Evolutionary conservation across 2,113 vertebrate genomes (phyloP), one percentile per base, ranked within the genome.

Genomic region (Tauraco erythrolophus): DNA sequence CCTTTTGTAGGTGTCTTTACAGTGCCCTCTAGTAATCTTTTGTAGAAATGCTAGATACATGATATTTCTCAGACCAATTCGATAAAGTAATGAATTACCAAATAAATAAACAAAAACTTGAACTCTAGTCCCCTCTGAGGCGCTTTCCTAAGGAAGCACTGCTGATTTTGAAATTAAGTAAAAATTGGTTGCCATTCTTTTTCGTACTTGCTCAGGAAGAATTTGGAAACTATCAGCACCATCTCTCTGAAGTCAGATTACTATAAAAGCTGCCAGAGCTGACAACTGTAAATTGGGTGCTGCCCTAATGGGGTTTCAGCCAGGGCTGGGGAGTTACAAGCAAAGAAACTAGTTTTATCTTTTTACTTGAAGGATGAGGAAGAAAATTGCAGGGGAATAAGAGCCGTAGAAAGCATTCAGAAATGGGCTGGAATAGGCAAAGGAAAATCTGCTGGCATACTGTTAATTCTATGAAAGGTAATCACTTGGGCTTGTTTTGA

Each of bases 1-100:
- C 57, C 79, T 45, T 80, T 58, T 54, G 62, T 88, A 84, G 71
- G 71, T 92, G 92, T 94, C 92, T 97, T 92, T 86, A 94, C 76
- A 96, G 94, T 94, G 95, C 94, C 95, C 97, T 97, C 94, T 97
- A 94, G 95, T 96, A 86, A 74, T 62, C 72, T 84, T 78, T 70
- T 46, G 71, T 61, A 93, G 96, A 97, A 96, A 51, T 97, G 94
- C 93, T 91, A 24, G 41, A 37, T 43, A 37, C 27, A 25, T 65
- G 51, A 65, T 68, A 65, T 68, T 81, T 58, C 48, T 89, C 28
- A 45, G 61, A 53, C 37, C 54, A 43, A 11, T 61, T 79, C 80
- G 45, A 65, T 27, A n/a, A 61, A 82, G 24, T 56, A 57, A 45
- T 53, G 69, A 89, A 71, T 57, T 75, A 21, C 41, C 30, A 48